Base-by-base conservation (phyloP, 2,797 vertebrate species). In the Sebastes minor region DNA sequence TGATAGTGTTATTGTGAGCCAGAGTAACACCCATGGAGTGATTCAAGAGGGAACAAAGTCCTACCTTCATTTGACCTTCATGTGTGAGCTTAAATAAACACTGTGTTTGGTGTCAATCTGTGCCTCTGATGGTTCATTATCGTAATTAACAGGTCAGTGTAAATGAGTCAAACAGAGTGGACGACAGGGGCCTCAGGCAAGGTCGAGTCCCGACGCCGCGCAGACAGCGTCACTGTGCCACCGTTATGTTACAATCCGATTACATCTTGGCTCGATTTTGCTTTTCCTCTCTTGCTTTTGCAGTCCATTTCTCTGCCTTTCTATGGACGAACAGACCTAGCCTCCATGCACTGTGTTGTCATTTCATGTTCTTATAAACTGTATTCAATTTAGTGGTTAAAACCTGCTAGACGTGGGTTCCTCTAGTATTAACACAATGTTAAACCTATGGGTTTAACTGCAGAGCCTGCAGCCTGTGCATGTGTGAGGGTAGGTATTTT, bases 221-320 rank as follows among this genome's bases (percentile, higher is more conserved):
- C 35, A 32, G 38, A 73, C 76, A 78, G 74, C 86, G 65, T 91
- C 91, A 91, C 71, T 35, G 16, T 42, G 69, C 23, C 30, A 4
- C 63, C 5, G 9, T 95, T 95, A 94, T 64, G 35, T 73, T 94
- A 95, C 86, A 52, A 60, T 78, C 80, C 89, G 81, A 90, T 90
- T 91, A 88, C 73, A 82, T 86, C 87, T 84, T 84, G 64, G 86
- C 88, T 89, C n/a, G 8, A 46, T 49, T 74, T 74, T 4, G 30
- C 22, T 55, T 80, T 83, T 64, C 65, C 76, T 79, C 62, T 42
- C 56, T 52, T 30, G 35, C 30, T 69, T 71, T 64, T 55, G 35
- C 33, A 5, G 6, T 64, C 32, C 5, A 12, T 64, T 67, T 76
- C 7, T 74, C 61, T 28, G 60, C 42, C 63, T 81, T 27, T 8